Conservation (phyloP, 2,888 invertebrate species). For the Xanthostigma xanthostigma region DNA sequence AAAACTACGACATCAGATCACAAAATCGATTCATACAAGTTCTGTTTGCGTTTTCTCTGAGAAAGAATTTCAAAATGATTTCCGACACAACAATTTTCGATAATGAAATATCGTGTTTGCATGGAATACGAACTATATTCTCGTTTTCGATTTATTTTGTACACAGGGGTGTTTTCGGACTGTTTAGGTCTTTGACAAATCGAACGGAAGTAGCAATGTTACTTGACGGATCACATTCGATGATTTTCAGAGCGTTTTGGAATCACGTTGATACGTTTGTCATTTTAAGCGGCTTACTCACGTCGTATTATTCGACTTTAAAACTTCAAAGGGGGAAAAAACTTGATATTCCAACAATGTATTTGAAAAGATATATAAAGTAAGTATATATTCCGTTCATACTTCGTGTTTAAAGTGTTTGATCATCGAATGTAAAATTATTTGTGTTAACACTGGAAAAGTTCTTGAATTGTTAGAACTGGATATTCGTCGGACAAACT, state of each 20-base stretch:
- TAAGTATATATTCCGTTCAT: conserved; percentile 1
- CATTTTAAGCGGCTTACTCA: conserved; percentile 8
- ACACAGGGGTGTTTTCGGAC: conserved; percentile 8
- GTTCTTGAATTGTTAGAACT: too few relatives aligned
- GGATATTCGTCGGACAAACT: too few relatives aligned
- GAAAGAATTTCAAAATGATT: not conserved
- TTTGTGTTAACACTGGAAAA: too few relatives aligned
- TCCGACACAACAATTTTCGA: not conserved
- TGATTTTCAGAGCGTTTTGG: conserved; percentile 8
- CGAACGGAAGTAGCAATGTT: conserved; percentile 6
- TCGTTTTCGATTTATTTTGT: conserved; percentile 8
- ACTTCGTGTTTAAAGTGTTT: too few relatives aligned
- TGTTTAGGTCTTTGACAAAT: conserved; percentile 8
- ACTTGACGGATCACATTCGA: conserved; percentile 4
- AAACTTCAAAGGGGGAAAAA: conserved; percentile 2
- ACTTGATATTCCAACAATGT: conserved; percentile 6
- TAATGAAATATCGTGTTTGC: conserved; percentile 8
- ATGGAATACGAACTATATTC: conserved; percentile 7
- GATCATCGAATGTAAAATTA: too few relatives aligned
- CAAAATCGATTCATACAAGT: not conserved
- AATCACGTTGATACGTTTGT: conserved; percentile 9
- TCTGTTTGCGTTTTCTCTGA: not conserved
- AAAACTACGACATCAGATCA: not conserved
- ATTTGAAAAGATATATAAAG: conserved; percentile 8
- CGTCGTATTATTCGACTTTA: conserved; percentile 6